Evolutionary conservation across 2,888 invertebrate genomes (phyloP).

Genomic region (Chrysolina oricalcia): DNA sequence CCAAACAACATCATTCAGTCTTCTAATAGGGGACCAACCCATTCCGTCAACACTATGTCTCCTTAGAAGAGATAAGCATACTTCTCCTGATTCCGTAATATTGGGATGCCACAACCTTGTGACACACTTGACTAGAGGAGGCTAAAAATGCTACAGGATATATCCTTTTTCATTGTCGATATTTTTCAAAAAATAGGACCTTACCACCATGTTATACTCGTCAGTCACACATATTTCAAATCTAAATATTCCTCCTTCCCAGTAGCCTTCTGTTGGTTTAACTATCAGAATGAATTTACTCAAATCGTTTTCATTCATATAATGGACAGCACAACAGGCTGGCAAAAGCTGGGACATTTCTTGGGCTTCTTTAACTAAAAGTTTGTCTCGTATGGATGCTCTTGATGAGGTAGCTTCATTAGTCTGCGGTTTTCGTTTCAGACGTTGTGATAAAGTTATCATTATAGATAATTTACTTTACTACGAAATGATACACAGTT

Average conservation of each 20-base stretch:
- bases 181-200: conserved; percentile 65
- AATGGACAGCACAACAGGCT: conserved; percentile 83
- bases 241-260: conserved; percentile 89
- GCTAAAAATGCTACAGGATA: conserved; percentile 76
- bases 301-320: conserved; percentile 88
- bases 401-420: conserved; percentile 71
- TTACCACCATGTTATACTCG: conserved; percentile 96
- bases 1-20: conserved; percentile 94
- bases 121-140: conserved; percentile 91
- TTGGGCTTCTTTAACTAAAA: conserved; percentile 86
- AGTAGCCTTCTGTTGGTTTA: conserved; percentile 88
- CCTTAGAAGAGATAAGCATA: conserved; percentile 91
- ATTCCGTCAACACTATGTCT: conserved; percentile 92
- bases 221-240: conserved; percentile 92
- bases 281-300: conserved; percentile 87
- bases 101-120: conserved; percentile 98
- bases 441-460: conserved; percentile 83
- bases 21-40: conserved; percentile 95
- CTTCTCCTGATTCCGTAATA: conserved; percentile 91
- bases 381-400: conserved; percentile 85
- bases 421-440: conserved; percentile 77
- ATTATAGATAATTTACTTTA: conserved; percentile 67
- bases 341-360: conserved; percentile 93
- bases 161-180: conserved; percentile 5
- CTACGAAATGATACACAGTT: conserved; percentile 18